Evolutionary conservation across 2,797 vertebrate genomes (phyloP).

Genomic region (Fistularia commersonii): DNA sequence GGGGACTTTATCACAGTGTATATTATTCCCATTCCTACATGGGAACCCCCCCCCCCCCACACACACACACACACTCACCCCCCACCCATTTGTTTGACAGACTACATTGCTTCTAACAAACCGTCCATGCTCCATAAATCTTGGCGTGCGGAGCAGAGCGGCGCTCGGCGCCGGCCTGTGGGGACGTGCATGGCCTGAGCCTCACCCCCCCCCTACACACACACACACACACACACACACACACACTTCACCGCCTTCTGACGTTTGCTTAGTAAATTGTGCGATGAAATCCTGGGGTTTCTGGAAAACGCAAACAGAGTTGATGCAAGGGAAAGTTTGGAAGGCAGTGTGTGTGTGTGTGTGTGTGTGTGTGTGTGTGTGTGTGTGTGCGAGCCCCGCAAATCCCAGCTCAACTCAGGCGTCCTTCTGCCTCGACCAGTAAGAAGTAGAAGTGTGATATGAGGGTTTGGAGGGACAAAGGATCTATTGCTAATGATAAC

Average conservation of each 20-base stretch:
- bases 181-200: conserved; percentile 74
- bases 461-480: too few species aligned
- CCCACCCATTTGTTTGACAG: conserved; percentile 87
- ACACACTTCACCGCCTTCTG: conserved; percentile 23
- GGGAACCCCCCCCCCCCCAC: conserved; percentile 82
- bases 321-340: background rate
- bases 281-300: conserved; percentile 36
- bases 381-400: too few species aligned
- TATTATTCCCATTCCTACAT: conserved; percentile 93
- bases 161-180: conserved; percentile 78
- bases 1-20: conserved; percentile 90
- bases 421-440: too few species aligned
- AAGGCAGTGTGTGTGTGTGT: too few species aligned
- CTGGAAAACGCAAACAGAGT: conserved; percentile 17
- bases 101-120: conserved; percentile 95
- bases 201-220: conserved; percentile 31
- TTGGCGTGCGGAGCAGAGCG: conserved; percentile 83
- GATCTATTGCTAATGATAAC: too few species aligned
- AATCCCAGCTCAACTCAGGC: too few species aligned
- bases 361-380: too few species aligned
- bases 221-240: background rate
- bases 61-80: too few species aligned
- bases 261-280: conserved; percentile 58
- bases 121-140: conserved; percentile 97
- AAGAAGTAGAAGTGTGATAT: too few species aligned